Conservation (phyloP, 2,113 vertebrate species). For the Fregata magnificens region DNA sequence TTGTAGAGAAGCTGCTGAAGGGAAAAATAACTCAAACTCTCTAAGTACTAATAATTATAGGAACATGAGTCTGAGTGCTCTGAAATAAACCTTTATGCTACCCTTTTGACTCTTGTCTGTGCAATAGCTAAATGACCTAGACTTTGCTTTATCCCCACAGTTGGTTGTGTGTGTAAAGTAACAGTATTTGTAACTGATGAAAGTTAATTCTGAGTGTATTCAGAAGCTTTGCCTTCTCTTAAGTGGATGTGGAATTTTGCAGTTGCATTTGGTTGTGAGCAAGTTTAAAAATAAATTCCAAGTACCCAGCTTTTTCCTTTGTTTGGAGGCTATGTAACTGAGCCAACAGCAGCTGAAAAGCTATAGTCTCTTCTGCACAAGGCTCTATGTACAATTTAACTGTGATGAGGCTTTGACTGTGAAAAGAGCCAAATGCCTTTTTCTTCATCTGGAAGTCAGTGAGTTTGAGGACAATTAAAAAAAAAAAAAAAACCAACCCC, state of each 20-base stretch:
- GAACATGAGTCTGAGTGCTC: neutral
- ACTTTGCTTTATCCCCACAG: neutral
- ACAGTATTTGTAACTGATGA: neutral
- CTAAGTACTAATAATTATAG: slow-evolving; percentile 10
- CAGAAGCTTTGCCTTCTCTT: neutral
- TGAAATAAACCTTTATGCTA: neutral
- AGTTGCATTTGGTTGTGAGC: neutral
- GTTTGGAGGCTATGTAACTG: neutral
- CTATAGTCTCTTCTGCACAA: neutral
- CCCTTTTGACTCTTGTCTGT: neutral
- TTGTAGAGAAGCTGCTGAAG: slow-evolving; percentile 2
- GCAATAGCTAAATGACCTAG: neutral
- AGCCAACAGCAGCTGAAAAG: neutral
- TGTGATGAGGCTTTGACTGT: neutral
- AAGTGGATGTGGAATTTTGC: neutral
- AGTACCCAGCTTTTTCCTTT: neutral
- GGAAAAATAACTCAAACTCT: neutral
- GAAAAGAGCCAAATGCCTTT: neutral
- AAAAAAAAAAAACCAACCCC: neutral
- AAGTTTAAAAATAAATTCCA: neutral
- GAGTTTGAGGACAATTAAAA: neutral
- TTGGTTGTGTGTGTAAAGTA: neutral
- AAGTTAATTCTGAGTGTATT: neutral
- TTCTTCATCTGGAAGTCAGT: neutral
- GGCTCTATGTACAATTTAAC: neutral